Percentiles rank a stretch among this genome's conserved stretches.
Conservation (phyloP, 2,797 vertebrate genomes). For the Lerista edwardsae region DNA sequence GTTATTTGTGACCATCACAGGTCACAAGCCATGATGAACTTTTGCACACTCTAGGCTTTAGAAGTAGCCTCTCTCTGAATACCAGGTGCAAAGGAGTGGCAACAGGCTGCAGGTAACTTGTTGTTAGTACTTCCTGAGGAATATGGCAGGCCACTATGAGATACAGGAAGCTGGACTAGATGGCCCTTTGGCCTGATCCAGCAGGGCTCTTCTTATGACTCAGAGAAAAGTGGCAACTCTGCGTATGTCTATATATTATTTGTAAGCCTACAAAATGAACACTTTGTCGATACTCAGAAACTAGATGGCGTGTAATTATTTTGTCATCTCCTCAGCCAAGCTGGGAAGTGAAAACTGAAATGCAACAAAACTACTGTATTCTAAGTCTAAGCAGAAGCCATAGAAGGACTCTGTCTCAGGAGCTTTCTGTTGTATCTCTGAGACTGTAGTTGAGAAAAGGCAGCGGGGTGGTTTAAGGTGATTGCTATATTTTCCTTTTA, state of each 20-base stretch:
- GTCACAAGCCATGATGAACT: too few relatives aligned
- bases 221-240: background rate
- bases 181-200: too few relatives aligned
- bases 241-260: background rate
- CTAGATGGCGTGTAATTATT: background rate
- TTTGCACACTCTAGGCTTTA: too few relatives aligned
- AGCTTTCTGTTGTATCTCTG: background rate
- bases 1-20: too few relatives aligned
- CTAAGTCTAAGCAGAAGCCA: background rate
- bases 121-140: too few relatives aligned
- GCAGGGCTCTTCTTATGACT: background rate
- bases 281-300: background rate
- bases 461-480: slow-evolving; percentile 1
- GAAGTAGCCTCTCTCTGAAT: too few relatives aligned
- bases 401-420: background rate
- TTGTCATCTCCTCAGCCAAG: slow-evolving; percentile 13
- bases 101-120: too few relatives aligned
- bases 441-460: background rate
- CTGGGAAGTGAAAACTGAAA: slow-evolving; percentile 32
- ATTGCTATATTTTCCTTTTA: background rate
- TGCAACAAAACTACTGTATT: background rate
- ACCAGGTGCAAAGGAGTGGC: too few relatives aligned
- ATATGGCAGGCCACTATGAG: too few relatives aligned
- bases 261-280: background rate
- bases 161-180: too few relatives aligned